Conservation (phyloP, 2,888 invertebrate genomes). For the Dasypolia templi region DNA sequence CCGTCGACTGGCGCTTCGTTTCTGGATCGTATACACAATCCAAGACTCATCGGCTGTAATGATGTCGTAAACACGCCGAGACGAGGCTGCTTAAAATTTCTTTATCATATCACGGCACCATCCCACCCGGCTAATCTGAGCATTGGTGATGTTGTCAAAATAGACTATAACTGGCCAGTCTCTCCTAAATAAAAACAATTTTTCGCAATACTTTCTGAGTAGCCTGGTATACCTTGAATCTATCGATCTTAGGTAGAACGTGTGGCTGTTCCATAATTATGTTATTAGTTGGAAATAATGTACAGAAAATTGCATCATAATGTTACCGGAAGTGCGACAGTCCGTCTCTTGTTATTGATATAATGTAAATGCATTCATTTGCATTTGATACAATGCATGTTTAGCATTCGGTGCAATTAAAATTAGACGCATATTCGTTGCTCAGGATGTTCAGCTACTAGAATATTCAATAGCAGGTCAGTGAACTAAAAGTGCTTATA, state of each 20-base stretch:
- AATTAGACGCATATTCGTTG: conserved; percentile 5
- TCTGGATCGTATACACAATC: no score
- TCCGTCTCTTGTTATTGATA: neutral
- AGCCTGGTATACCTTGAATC: neutral
- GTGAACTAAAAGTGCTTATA: neutral
- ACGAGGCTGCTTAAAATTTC: no score
- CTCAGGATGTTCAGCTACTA: neutral
- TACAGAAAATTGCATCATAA: neutral
- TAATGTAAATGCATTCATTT: conserved; percentile 6
- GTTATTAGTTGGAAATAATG: neutral
- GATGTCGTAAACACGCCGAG: no score
- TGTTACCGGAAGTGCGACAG: neutral
- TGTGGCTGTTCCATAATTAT: neutral
- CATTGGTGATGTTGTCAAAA: no score
- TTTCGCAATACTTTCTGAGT: no score
- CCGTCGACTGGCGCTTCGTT: no score
- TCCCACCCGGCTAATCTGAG: no score
- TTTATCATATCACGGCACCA: no score
- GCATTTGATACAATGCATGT: conserved; percentile 1
- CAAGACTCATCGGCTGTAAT: no score
- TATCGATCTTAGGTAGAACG: neutral
- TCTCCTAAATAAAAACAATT: no score
- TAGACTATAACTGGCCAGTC: no score
- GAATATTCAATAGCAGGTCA: conserved; percentile 7
- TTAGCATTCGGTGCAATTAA: no score